Percentiles rank a stretch among this genome's conserved stretches.
Conservation (phyloP, 2,888 invertebrate genomes). For the Eulithis prunata region DNA sequence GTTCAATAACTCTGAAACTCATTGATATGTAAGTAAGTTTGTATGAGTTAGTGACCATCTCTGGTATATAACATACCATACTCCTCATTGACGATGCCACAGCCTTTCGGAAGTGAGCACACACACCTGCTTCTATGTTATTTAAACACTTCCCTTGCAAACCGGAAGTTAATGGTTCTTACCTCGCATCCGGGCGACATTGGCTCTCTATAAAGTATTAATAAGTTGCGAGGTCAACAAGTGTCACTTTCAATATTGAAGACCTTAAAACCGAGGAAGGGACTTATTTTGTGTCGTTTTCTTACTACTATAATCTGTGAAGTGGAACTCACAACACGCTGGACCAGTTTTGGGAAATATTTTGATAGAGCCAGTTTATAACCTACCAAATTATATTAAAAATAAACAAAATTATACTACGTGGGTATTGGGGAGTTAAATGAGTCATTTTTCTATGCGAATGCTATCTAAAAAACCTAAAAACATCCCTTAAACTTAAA, state of each 20-base stretch:
- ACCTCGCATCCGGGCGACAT: constrained; percentile 59
- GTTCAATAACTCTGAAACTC: no score
- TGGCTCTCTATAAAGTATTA: constrained; percentile 48
- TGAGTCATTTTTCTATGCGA: no score
- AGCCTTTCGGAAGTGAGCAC: constrained; percentile 21
- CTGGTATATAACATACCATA: no score
- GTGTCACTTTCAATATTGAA: constrained; percentile 62
- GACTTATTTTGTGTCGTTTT: constrained; percentile 38
- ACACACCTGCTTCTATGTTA: constrained; percentile 19
- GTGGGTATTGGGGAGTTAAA: no score
- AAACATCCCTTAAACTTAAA: no score
- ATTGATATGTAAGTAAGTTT: no score
- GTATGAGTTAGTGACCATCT: no score
- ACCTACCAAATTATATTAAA: no score
- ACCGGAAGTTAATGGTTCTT: constrained; percentile 58
- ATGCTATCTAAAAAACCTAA: no score
- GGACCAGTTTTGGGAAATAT: not conserved
- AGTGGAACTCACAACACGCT: not conserved
- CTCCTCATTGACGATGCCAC: no score
- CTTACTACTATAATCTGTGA: not conserved
- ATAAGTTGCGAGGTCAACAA: constrained; percentile 60
- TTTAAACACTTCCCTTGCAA: constrained; percentile 42
- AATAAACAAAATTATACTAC: no score
- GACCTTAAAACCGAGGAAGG: constrained; percentile 58
- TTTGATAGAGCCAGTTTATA: no score